Percentiles rank a stretch among this genome's conserved stretches.
These are phyloP conservation scores for Ectemnius continuus DNA, from an alignment of 2,888 invertebrate genomes.

Conservation along the genomic window DNA sequence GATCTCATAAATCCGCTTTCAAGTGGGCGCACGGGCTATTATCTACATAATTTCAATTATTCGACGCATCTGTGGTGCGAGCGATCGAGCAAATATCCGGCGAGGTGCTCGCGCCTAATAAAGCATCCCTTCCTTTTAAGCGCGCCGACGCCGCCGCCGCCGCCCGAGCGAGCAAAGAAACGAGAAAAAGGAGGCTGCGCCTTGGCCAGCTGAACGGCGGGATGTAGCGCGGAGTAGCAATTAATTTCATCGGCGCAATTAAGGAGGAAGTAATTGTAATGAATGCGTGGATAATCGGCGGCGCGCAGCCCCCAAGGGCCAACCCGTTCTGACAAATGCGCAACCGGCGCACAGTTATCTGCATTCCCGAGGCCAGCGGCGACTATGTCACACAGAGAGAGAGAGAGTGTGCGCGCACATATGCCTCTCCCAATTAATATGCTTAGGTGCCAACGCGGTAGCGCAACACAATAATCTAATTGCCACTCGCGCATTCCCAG, in stretches of 20 bases:
- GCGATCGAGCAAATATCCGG: background rate
- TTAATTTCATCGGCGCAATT: conserved; percentile 65
- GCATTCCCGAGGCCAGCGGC: conserved; percentile 41
- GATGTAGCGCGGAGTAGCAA: conserved; percentile 22
- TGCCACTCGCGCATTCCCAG: too few relatives aligned
- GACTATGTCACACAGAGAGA: conserved; percentile 30
- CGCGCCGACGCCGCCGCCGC: conserved; percentile 4
- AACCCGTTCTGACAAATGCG: conserved; percentile 54
- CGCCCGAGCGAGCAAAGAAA: conserved; percentile 17
- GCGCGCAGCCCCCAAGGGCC: conserved; percentile 24
- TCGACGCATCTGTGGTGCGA: conserved; percentile 12
- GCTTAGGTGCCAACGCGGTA: too few relatives aligned
- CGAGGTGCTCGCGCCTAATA: conserved; percentile 16
- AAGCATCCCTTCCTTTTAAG: conserved; percentile 11
- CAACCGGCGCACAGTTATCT: conserved; percentile 46
- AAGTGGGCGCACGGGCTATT: too few relatives aligned
- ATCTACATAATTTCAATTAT: conserved; percentile 35
- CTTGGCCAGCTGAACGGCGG: background rate
- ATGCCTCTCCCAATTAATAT: too few relatives aligned
- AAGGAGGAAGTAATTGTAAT: conserved; percentile 63
- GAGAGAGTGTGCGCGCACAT: background rate
- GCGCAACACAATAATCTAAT: too few relatives aligned
- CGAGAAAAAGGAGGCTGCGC: background rate
- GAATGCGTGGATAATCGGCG: conserved; percentile 56
- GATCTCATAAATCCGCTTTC: too few relatives aligned